Conservation (phyloP, 2,888 invertebrate genomes). For the Stictocephala bisonia region DNA sequence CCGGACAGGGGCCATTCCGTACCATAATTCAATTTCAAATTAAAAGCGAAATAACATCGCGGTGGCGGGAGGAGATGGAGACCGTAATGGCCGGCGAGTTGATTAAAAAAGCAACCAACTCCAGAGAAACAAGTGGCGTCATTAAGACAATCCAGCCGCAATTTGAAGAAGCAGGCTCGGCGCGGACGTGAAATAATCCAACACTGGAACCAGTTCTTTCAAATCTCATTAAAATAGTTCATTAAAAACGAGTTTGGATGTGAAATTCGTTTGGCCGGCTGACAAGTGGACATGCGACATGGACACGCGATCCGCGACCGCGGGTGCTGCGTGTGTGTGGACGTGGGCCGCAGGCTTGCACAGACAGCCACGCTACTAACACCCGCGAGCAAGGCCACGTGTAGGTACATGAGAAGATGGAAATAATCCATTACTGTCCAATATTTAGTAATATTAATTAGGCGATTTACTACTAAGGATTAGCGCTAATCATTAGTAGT, state of each 20-base stretch:
- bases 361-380: no score
- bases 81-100: constrained; percentile 36
- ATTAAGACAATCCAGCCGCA: constrained; percentile 31
- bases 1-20: constrained; percentile 9
- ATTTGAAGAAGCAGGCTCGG: constrained; percentile 34
- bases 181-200: constrained; percentile 33
- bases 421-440: no score
- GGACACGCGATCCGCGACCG: no score
- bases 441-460: no score
- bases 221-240: constrained; percentile 48
- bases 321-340: no score
- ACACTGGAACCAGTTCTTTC: constrained; percentile 34
- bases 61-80: neutral
- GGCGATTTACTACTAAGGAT: no score
- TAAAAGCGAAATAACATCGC: constrained; percentile 37
- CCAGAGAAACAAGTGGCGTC: constrained; percentile 35
- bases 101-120: constrained; percentile 38
- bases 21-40: constrained; percentile 42
- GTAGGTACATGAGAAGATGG: no score
- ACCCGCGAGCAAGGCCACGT: no score
- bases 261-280: neutral
- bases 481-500: no score
- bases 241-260: constrained; percentile 40
- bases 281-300: constrained; percentile 14
- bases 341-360: no score